Conservation (phyloP, 2,888 invertebrate genomes). For the Hemistola chrysoprasaria region DNA sequence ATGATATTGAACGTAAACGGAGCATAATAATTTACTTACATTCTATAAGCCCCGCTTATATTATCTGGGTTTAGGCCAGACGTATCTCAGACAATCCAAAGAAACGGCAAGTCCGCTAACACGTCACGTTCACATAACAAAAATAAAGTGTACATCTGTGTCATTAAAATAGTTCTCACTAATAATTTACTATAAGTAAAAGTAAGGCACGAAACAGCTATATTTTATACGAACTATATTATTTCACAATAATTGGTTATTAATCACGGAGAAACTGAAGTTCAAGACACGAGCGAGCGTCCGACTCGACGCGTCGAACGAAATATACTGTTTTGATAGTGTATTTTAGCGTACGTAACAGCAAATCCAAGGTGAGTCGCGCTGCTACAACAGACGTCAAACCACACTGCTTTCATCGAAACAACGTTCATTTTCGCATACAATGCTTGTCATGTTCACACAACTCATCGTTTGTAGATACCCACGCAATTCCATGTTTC, state of each 20-base stretch:
- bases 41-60: conserved; percentile 29
- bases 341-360: conserved; percentile 74
- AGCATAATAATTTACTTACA: conserved; percentile 43
- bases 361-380: conserved; percentile 70
- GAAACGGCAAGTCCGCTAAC: conserved; percentile 44
- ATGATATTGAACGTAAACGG: conserved; percentile 5
- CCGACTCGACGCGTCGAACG: conserved; percentile 49
- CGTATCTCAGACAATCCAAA: conserved; percentile 53
- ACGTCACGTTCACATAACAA: conserved; percentile 48
- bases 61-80: conserved; percentile 44
- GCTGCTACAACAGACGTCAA: conserved; percentile 48
- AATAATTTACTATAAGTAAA: conserved; percentile 32
- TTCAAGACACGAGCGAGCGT: conserved; percentile 45
- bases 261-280: conserved; percentile 30
- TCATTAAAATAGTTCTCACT: conserved; percentile 15
- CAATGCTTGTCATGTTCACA: conserved; percentile 42
- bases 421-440: conserved; percentile 36
- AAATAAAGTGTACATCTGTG: conserved; percentile 31
- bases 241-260: conserved; percentile 36
- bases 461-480: not conserved
- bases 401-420: conserved; percentile 48
- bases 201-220: conserved; percentile 31
- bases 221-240: conserved; percentile 11
- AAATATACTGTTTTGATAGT: conserved; percentile 77
- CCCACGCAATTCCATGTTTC: not conserved